phyloP scores from a whole-genome alignment of 2,888 invertebrate species.

The Eudemis profundana region DNA sequence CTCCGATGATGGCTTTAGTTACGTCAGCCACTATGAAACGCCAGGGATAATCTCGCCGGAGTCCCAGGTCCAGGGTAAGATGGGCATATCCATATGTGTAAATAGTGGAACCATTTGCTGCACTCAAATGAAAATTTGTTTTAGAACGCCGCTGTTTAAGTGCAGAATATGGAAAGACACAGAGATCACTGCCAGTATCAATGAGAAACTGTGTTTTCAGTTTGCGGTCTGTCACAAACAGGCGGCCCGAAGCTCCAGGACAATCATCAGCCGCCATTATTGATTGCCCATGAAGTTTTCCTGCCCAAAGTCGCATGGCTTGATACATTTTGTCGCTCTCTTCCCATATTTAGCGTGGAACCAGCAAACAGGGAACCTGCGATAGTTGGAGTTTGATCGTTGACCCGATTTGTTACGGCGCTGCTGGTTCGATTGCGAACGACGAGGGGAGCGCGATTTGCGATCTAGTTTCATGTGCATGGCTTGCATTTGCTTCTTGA shows the following conservation, averaged over 20 bases:
- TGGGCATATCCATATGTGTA: no score
- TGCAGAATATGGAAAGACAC: constrained; percentile 33
- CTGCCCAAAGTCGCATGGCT: constrained; percentile 24
- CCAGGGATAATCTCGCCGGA: no score
- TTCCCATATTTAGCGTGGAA: constrained; percentile 19
- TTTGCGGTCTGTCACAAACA: constrained; percentile 33
- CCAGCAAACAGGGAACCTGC: constrained; percentile 26
- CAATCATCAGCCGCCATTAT: constrained; percentile 33
- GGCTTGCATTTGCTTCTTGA: neutral
- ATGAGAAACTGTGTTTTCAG: constrained; percentile 26
- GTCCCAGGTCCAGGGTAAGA: no score
- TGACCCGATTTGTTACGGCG: neutral
- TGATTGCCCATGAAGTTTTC: constrained; percentile 36
- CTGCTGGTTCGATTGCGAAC: neutral
- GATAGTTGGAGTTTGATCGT: constrained; percentile 21
- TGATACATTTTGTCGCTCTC: constrained; percentile 15
- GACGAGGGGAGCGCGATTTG: neutral
- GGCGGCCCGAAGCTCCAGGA: constrained; percentile 16
- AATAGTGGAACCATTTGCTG: no score
- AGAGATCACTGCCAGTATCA: no score
- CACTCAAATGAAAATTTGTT: no score
- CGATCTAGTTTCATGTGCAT: neutral
- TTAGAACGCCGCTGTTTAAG: no score
- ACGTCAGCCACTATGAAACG: constrained; percentile 41
- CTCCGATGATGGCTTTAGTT: constrained; percentile 20